These are phyloP conservation scores for Lasioglossum albipes DNA, from an alignment of 1,140 invertebrate species.

Conservation along the genomic window DNA sequence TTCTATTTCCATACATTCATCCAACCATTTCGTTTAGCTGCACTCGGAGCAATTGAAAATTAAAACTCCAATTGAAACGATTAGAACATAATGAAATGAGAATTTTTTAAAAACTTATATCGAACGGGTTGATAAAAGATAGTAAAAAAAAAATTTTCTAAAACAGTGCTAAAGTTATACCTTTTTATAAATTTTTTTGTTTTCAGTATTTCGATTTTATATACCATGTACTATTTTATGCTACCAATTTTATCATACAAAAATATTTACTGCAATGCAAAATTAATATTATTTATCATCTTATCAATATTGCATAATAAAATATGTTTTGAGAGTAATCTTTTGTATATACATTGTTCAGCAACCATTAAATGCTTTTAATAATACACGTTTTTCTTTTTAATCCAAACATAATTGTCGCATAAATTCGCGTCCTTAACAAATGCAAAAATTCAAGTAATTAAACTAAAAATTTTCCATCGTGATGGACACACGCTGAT, in stretches of 20 bases:
- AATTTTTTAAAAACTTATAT: not conserved
- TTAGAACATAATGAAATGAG: not conserved
- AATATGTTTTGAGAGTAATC: not conserved
- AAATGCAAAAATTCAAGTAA: not conserved
- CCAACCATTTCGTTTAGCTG: conserved; percentile 19
- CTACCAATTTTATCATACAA: conserved; percentile 13
- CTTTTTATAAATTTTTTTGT: not conserved
- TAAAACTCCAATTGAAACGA: not conserved
- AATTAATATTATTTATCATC: conserved; percentile 6
- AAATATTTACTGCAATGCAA: conserved; percentile 25
- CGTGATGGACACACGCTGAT: not conserved
- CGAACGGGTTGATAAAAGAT: not conserved
- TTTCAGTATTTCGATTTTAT: not conserved
- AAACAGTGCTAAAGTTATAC: not conserved
- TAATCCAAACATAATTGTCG: not conserved
- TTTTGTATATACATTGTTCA: not conserved
- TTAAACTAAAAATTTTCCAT: not conserved
- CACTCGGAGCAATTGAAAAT: not conserved
- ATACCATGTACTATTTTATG: not conserved
- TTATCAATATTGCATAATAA: conserved; percentile 9
- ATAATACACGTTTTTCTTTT: not conserved
- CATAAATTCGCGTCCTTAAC: not conserved
- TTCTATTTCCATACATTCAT: not conserved
- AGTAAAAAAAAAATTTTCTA: not conserved
- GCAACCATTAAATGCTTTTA: not conserved